Evolutionary conservation across 2,797 vertebrate genomes (phyloP).

Genomic region (Poeciliopsis infans): DNA sequence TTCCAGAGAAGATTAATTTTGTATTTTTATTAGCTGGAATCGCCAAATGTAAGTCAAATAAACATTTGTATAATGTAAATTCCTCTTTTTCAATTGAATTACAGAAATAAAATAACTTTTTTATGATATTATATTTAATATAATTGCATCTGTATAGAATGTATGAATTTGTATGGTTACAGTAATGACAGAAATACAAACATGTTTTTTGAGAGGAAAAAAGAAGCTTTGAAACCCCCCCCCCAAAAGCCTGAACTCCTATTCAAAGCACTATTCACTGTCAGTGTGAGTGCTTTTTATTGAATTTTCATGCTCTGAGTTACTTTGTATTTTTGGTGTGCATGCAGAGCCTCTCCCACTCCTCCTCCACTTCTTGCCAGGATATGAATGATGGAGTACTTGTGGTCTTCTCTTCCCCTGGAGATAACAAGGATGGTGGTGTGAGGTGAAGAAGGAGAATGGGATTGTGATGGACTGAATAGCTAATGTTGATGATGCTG

Average conservation of each 20-base stretch:
- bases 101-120: not conserved
- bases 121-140: not conserved
- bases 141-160: not conserved
- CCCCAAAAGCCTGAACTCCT: conserved; percentile 42
- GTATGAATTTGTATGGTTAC: not conserved
- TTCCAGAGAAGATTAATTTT: not conserved
- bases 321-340: conserved; percentile 68
- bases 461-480: conserved; percentile 16
- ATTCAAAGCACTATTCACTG: conserved; percentile 67
- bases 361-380: conserved; percentile 39
- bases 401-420: conserved; percentile 66
- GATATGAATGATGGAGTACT: conserved; percentile 75
- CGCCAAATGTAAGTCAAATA: not conserved
- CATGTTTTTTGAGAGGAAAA: not conserved
- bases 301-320: conserved; percentile 72
- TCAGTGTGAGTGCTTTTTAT: conserved; percentile 70
- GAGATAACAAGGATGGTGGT: conserved; percentile 58
- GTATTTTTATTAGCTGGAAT: not conserved
- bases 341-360: conserved; percentile 53
- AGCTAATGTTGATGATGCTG: conserved; percentile 21
- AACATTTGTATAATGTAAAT: not conserved
- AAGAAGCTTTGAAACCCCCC: conserved; percentile 61
- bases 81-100: not conserved
- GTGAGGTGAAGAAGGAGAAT: conserved; percentile 40
- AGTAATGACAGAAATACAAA: not conserved